These are phyloP conservation scores for Yasuhikotakia modesta DNA, from an alignment of 2,797 vertebrate species.

Conservation along the genomic window DNA sequence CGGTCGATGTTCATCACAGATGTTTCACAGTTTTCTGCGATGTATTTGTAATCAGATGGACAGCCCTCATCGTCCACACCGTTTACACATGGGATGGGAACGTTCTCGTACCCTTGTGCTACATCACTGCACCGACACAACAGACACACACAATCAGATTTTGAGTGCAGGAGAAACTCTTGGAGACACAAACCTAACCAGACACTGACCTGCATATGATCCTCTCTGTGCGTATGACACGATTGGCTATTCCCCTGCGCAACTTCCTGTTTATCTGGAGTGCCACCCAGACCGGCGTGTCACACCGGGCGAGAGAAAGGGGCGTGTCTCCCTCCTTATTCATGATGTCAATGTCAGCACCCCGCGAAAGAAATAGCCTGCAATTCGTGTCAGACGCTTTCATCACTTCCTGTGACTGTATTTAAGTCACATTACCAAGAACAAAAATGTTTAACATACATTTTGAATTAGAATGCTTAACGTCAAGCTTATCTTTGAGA, in stretches of 20 bases:
- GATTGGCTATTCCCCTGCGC: constrained; percentile 82
- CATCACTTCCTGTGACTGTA: no score
- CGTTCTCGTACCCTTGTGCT: constrained; percentile 90
- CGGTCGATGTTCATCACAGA: constrained; percentile 96
- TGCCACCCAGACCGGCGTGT: constrained; percentile 90
- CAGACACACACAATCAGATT: not conserved
- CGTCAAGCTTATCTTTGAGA: no score
- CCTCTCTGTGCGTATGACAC: constrained; percentile 84
- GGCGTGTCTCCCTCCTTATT: constrained; percentile 92
- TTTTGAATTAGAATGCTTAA: no score
- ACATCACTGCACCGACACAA: constrained; percentile 83
- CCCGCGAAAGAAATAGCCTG: constrained; percentile 85
- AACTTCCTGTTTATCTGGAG: constrained; percentile 92
- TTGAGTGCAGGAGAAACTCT: not conserved
- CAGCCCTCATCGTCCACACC: constrained; percentile 88
- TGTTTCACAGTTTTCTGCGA: constrained; percentile 93
- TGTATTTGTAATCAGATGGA: constrained; percentile 91
- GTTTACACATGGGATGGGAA: constrained; percentile 92
- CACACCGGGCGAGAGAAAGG: constrained; percentile 80
- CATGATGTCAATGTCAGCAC: constrained; percentile 85
- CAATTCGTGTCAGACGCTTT: not conserved
- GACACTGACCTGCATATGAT: constrained; percentile 85
- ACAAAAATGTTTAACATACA: no score
- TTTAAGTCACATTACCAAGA: no score
- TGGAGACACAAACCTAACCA: not conserved